Conservation (phyloP, 2,113 vertebrate species). For the Anoura caudifer region DNA sequence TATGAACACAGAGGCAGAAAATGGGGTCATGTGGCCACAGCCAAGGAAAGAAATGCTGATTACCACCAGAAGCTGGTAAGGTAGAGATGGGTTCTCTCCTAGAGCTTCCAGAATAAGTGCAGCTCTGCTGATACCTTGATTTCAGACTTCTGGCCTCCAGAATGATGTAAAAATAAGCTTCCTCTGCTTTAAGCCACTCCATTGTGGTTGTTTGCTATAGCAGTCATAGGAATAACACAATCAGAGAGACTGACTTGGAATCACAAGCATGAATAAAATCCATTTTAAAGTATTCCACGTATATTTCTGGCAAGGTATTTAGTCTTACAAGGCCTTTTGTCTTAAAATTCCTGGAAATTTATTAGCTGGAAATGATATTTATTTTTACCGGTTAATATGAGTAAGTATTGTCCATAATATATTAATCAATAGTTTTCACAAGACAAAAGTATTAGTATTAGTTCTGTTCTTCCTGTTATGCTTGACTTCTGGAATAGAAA, state of each 20-base stretch:
- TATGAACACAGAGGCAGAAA: not conserved
- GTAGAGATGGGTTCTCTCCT: not conserved
- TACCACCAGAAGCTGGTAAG: not conserved
- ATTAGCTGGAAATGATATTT: not conserved
- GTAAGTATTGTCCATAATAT: not conserved
- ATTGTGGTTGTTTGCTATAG: not conserved
- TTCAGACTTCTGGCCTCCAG: not conserved
- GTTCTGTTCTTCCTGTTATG: not conserved
- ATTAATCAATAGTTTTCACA: not conserved
- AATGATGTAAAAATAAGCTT: not conserved
- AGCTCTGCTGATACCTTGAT: not conserved
- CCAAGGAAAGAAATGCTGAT: not conserved
- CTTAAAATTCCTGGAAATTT: not conserved
- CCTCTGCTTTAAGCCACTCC: not conserved
- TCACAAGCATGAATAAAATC: not conserved
- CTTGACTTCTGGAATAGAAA: not conserved
- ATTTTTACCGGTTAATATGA: not conserved
- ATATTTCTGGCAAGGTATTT: not conserved
- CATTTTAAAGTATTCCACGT: not conserved
- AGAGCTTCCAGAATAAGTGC: rapidly evolving
- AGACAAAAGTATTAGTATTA: not conserved
- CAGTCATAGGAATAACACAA: not conserved
- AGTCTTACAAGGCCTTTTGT: not conserved
- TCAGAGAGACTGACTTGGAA: not conserved
- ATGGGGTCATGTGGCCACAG: not conserved